Conservation (phyloP, 2,888 invertebrate species). For the Oxytorus armatus region DNA sequence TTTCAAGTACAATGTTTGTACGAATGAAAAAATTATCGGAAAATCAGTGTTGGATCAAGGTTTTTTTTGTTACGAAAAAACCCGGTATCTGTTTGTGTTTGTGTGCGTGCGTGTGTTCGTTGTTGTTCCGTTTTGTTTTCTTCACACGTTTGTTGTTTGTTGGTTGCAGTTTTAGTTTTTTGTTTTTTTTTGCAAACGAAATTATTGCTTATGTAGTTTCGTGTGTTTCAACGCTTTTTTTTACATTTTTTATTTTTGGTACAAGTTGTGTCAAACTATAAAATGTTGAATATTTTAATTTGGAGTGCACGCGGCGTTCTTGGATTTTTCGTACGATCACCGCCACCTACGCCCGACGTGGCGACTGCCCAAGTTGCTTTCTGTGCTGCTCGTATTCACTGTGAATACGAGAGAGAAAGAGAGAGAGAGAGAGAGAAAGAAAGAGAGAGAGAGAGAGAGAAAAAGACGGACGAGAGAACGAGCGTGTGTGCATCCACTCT, state of each 20-base stretch:
- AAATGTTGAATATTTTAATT: no score
- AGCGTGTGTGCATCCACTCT: constrained; percentile 75
- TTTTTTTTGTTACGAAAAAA: constrained; percentile 12
- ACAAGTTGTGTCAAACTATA: no score
- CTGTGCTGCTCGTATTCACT: constrained; percentile 33
- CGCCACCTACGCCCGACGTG: constrained; percentile 61
- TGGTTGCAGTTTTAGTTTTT: constrained; percentile 3
- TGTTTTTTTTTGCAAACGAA: no score
- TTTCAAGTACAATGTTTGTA: constrained; percentile 43
- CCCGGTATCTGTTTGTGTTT: constrained; percentile 63
- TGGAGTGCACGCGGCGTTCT: constrained; percentile 49
- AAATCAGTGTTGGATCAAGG: constrained; percentile 7
- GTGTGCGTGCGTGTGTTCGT: constrained; percentile 65
- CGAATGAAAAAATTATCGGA: background rate
- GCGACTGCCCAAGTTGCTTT: constrained; percentile 45
- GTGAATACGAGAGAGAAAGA: constrained; percentile 49
- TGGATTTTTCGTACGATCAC: constrained; percentile 62
- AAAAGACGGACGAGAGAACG: constrained; percentile 58
- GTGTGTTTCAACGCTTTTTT: constrained; percentile 28
- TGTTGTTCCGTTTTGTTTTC: constrained; percentile 27
- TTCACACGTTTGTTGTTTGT: constrained; percentile 7
- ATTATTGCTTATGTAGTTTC: background rate
- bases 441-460: constrained; percentile 52
- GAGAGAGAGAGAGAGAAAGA: constrained; percentile 52
- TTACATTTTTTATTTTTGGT: no score